These are phyloP conservation scores for Rhynchopsitta pachyrhyncha DNA, from an alignment of 2,113 vertebrate genomes.

Conservation along the genomic window DNA sequence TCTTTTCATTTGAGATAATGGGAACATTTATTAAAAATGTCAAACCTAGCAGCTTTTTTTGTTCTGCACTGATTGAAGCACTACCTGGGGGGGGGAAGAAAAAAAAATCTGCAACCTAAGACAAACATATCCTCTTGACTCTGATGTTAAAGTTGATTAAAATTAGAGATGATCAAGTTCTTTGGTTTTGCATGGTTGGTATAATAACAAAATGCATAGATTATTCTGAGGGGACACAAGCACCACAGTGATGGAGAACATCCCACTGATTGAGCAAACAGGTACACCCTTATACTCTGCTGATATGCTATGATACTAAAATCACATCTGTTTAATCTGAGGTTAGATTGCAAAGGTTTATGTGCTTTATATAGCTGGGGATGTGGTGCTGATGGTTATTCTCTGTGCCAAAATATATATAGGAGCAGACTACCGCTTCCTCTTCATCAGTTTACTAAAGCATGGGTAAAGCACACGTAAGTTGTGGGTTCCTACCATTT, in stretches of 20 bases:
- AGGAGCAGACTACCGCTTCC: neutral
- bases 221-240: neutral
- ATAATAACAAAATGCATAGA: rapidly evolving
- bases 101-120: neutral
- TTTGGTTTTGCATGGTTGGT: neutral
- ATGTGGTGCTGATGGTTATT: neutral
- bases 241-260: neutral
- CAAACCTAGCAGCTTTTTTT: neutral
- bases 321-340: neutral
- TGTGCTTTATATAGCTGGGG: neutral
- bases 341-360: neutral
- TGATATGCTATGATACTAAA: rapidly evolving
- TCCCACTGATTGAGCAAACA: neutral
- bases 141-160: neutral
- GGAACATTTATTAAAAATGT: neutral
- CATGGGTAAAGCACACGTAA: rapidly evolving
- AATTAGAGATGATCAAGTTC: neutral
- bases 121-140: neutral
- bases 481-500: neutral
- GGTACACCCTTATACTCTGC: neutral
- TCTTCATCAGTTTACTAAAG: neutral
- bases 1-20: neutral
- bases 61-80: neutral
- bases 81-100: neutral
- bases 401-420: neutral